Base-by-base conservation (phyloP, 2,797 vertebrate species). In the Lagorchestes hirsutus region DNA sequence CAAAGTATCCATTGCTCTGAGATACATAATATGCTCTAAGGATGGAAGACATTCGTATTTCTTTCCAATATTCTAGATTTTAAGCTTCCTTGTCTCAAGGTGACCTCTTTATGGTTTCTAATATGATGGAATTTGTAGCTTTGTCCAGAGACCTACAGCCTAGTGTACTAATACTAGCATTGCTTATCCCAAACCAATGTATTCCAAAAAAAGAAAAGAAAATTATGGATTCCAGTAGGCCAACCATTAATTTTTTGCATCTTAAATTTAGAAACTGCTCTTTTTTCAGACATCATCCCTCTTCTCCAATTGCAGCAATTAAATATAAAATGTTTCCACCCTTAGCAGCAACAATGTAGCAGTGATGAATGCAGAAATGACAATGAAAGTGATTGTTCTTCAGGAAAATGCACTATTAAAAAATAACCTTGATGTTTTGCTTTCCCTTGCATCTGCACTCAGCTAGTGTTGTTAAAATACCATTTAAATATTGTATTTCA, bases 311-410 rank as follows among this genome's bases (percentile, higher is more conserved):
- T 95, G 22, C 54, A 74, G 46, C 92, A 92, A 92, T 87, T 55
- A 62, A 87, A 87, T 59, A 40, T 14, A 31, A 91, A 91, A 54
- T 31, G 29, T 12, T 91, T 95, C 27, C n/a, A 93, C n/a, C 67
- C 31, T 95, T 94, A 93, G 95, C 46, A 94, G 40, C n/a, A 92
- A 95, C 31, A 92, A 91, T 46, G 22, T 82, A 82, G 74, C n/a
- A 46, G 40, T 55, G n/a, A 93, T 58, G 46, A 93, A 57, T 31
- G 92, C 54, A 87, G 50, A 74, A 94, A 57, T 40, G 58, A 29
- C 56, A 56, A 67, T 34, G 18, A 93, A 93, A 67, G 14, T 67
- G 50, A 28, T 40, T 90, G 93, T 91, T 87, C 18, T 92, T 82
- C 40, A 56, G 57, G 74, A 92, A 6, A 46, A 29, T 6, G 56